Base-by-base conservation (phyloP, 2,797 vertebrate genomes). In the Acrossocheilus fasciatus region DNA sequence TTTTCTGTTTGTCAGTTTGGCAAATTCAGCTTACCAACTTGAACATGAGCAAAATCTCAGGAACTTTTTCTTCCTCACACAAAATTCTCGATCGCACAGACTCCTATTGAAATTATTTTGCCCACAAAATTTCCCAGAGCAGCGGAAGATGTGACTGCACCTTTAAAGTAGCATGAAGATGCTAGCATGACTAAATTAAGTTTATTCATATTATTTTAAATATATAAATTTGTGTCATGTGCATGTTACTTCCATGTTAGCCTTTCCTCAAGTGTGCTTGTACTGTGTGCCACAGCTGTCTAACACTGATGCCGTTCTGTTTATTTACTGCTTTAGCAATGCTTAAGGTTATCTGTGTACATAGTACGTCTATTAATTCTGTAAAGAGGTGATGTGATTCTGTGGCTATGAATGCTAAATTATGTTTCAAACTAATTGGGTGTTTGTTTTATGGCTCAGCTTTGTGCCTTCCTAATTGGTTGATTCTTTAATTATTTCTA, bases 401-500 rank as follows among this genome's bases (percentile, higher is more conserved):
- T 82, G 83, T 64, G 23, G 34, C 81, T 64, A 52, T 73, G 81
- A 82, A 87, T 82, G 72, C 59, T 79, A 85, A 75, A 64, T 81
- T 84, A 82, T 76, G 73, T 84, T 91, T 80, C 54, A 80, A 73
- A 69, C 82, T 88, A 88, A 89, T 90, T 90, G 78, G 79, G 12
- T 87, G 86, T 90, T 88, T 89, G 87, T 88, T 91, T 89, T 90
- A 87, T 79, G 69, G 57, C 74, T 83, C 78, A 57, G 84, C 82
- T 81, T 84, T 80, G 57, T 84, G 43, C 68, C 66, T 86, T 26
- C 8, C 62, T 88, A 88, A 85, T 83, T 87, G 78, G 69, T 89
- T 87, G 77, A 89, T 85, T 87, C 73, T 88, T 89, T 88, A 69
- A 87, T 90, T 88, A 88, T 87, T 82, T 88, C 43, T 86, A 73